A percentile compares a stretch with the other conserved stretches of the same genome.
Evolutionary conservation across 2,888 invertebrate genomes (phyloP).

Genomic region (Pammene fasciana): DNA sequence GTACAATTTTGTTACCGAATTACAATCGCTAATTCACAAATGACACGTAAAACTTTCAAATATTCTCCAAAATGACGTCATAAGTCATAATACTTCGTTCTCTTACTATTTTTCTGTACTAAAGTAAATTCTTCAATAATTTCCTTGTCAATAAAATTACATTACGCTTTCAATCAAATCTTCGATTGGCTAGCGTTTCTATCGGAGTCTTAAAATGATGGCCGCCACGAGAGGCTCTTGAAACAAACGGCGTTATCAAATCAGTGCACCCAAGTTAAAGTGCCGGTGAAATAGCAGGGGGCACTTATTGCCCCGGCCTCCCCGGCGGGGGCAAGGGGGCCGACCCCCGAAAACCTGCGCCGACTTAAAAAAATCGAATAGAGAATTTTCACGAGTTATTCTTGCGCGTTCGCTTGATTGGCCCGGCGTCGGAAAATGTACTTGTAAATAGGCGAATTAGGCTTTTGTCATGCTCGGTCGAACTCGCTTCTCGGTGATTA

Average conservation of each 20-base stretch:
- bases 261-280: constrained; percentile 81
- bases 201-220: constrained; percentile 65
- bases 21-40: no score
- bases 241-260: constrained; percentile 83
- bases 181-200: constrained; percentile 46
- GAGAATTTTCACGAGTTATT: constrained; percentile 41
- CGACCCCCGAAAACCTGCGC: constrained; percentile 38
- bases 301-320: constrained; percentile 72
- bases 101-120: no score
- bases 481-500: not conserved
- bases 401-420: constrained; percentile 38
- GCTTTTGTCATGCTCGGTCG: constrained; percentile 27
- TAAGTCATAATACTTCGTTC: no score
- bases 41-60: no score
- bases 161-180: constrained; percentile 24
- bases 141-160: constrained; percentile 1
- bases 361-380: constrained; percentile 42
- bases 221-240: constrained; percentile 69
- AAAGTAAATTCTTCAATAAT: not conserved
- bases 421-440: constrained; percentile 27
- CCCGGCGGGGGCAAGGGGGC: constrained; percentile 40
- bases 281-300: constrained; percentile 79
- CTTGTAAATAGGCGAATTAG: constrained; percentile 30
- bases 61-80: no score
- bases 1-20: no score